phyloP scores from a whole-genome alignment of 2,888 invertebrate species.

The Melanotus villosus region DNA sequence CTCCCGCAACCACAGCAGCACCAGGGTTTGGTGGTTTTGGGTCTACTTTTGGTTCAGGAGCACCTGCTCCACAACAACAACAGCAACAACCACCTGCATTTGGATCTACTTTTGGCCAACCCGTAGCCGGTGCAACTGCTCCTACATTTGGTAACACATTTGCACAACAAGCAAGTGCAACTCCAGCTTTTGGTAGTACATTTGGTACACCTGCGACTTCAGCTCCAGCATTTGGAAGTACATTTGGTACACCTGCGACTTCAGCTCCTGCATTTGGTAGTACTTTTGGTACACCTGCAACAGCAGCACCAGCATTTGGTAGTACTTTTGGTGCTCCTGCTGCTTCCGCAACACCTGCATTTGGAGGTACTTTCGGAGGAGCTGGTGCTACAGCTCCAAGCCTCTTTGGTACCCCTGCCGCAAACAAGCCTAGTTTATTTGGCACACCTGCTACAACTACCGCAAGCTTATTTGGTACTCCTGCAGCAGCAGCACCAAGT shows the following conservation, averaged over 20 bases:
- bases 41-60: conserved; percentile 62
- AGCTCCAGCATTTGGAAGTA: conserved; percentile 62
- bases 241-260: conserved; percentile 60
- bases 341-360: conserved; percentile 66
- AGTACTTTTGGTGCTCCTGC: conserved; percentile 60
- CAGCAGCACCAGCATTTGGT: conserved; percentile 68
- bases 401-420: conserved; percentile 69
- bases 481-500: conserved; percentile 58
- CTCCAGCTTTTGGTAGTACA: conserved; percentile 60
- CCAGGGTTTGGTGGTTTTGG: conserved; percentile 71
- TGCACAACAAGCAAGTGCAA: conserved; percentile 51
- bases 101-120: conserved; percentile 61
- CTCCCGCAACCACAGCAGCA: conserved; percentile 66
- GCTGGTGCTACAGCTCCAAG: conserved; percentile 67
- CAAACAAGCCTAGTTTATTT: conserved; percentile 53
- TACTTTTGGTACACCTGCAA: conserved; percentile 55
- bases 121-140: conserved; percentile 47
- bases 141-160: conserved; percentile 68
- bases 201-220: conserved; percentile 63
- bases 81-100: conserved; percentile 67
- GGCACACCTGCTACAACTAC: conserved; percentile 57
- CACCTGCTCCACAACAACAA: conserved; percentile 66
- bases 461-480: conserved; percentile 56
- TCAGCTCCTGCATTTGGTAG: conserved; percentile 63
- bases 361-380: conserved; percentile 54